phyloP scores from a whole-genome alignment of 2,113 vertebrate genomes.

The Percina caprodes region DNA sequence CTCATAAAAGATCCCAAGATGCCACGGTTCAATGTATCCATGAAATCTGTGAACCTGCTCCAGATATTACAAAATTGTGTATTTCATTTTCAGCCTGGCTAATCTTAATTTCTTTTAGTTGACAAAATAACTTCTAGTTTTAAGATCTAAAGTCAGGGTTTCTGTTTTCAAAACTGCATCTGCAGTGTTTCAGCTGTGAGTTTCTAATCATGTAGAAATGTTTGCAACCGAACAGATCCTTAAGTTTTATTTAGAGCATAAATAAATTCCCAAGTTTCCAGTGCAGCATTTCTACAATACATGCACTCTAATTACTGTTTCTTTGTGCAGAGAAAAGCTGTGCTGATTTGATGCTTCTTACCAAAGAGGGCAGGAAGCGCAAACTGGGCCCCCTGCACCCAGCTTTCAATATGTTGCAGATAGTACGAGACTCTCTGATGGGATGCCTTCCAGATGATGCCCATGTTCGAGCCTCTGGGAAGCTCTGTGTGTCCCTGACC shows the following conservation, averaged over 20 bases:
- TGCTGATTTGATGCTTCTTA: slow-evolving; percentile 63
- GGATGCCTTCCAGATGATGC: slow-evolving; percentile 86
- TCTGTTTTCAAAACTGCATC: not conserved
- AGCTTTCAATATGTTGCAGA: slow-evolving; percentile 82
- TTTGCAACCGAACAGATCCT: not conserved
- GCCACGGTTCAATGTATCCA: too few species aligned
- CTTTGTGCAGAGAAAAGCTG: slow-evolving; percentile 62
- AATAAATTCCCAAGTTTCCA: too few species aligned
- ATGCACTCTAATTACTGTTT: not conserved
- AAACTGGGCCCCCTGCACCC: slow-evolving; percentile 88
- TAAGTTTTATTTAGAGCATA: too few species aligned
- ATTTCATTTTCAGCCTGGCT: too few species aligned
- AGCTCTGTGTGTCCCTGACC: slow-evolving; percentile 90
- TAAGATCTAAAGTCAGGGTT: too few species aligned
- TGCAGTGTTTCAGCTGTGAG: not conserved
- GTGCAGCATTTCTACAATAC: not conserved
- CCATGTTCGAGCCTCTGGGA: slow-evolving; percentile 84
- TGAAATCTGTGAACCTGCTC: too few species aligned
- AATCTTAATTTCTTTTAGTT: too few species aligned
- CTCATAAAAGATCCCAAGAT: too few species aligned
- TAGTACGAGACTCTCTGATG: slow-evolving; percentile 77
- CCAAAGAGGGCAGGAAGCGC: slow-evolving; percentile 80
- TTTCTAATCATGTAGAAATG: too few species aligned
- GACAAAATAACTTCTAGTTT: too few species aligned
- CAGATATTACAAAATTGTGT: too few species aligned